phyloP scores from a whole-genome alignment of 2,113 vertebrate species.

The Protomyctophum bolini region DNA sequence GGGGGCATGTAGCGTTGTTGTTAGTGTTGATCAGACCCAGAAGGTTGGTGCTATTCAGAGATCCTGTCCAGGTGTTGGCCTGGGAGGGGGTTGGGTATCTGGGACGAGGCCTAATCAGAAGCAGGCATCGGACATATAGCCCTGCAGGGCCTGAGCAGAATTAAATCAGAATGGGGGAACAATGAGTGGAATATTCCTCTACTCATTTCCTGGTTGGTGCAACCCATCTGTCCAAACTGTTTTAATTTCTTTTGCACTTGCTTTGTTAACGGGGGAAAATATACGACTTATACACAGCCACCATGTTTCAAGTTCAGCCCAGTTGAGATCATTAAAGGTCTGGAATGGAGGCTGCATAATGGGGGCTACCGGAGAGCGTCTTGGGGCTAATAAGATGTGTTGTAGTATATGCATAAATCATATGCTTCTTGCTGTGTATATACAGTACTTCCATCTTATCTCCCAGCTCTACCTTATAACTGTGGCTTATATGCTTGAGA shows the following conservation, averaged over 20 bases:
- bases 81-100: conserved; percentile 44
- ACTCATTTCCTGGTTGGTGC: too few relatives aligned
- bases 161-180: neutral
- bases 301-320: too few relatives aligned
- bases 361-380: too few relatives aligned
- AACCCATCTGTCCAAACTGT: too few relatives aligned
- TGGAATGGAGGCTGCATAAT: too few relatives aligned
- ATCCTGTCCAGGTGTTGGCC: conserved; percentile 66
- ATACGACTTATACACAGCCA: too few relatives aligned
- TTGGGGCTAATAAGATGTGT: neutral
- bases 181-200: conserved; percentile 15
- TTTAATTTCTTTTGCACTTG: too few relatives aligned
- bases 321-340: too few relatives aligned
- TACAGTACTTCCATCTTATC: neutral
- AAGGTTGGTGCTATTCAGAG: conserved; percentile 35
- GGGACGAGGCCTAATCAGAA: conserved; percentile 45
- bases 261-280: too few relatives aligned
- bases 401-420: neutral
- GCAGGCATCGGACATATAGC: conserved; percentile 39
- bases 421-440: neutral
- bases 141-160: conserved; percentile 17
- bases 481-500: neutral
- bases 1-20: conserved; percentile 24
- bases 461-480: neutral
- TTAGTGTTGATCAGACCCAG: conserved; percentile 37